phyloP scores from a whole-genome alignment of 2,113 vertebrate genomes.

The Sminthopsis crassicaudata region DNA sequence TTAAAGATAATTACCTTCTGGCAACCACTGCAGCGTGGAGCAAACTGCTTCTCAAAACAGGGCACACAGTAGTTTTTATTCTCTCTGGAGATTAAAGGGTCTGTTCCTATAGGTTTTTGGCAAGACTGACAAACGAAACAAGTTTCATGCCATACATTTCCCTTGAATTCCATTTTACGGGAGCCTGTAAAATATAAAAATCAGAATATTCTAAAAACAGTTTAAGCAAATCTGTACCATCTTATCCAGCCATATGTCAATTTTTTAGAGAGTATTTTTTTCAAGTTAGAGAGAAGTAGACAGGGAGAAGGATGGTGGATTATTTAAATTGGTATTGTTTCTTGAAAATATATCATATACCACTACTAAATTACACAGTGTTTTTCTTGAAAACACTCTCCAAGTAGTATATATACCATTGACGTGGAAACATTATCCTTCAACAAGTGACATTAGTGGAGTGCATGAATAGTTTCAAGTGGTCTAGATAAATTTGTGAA shows the following conservation, averaged over 20 bases:
- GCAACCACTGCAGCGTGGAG: constrained; percentile 93
- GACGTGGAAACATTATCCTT: not conserved
- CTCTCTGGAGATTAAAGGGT: constrained; percentile 86
- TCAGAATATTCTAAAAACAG: constrained; percentile 51
- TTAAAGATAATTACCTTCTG: constrained; percentile 90
- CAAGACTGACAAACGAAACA: constrained; percentile 87
- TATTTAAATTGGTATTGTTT: not conserved
- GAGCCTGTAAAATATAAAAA: constrained; percentile 81
- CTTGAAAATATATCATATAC: not conserved
- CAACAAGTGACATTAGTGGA: not conserved
- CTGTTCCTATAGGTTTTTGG: constrained; percentile 84
- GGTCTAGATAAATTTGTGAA: constrained; percentile 32
- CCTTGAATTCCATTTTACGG: constrained; percentile 89
- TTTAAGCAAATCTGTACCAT: constrained; percentile 9
- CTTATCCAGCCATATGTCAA: constrained; percentile 21
- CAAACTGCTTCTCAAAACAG: constrained; percentile 88
- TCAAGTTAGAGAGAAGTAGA: not conserved
- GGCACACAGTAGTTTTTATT: constrained; percentile 86
- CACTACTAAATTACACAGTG: not conserved
- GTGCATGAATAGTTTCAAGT: not conserved
- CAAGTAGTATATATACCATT: not conserved
- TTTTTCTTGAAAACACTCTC: constrained; percentile 8
- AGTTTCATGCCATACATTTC: constrained; percentile 88
- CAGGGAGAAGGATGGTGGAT: constrained; percentile 14
- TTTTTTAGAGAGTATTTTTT: constrained; percentile 1